A percentile compares a stretch with the other conserved stretches of the same genome.
Evolutionary conservation across 92 coral and sea anemone species (phyloP).

Genomic region (Desmophyllum pertusum): DNA sequence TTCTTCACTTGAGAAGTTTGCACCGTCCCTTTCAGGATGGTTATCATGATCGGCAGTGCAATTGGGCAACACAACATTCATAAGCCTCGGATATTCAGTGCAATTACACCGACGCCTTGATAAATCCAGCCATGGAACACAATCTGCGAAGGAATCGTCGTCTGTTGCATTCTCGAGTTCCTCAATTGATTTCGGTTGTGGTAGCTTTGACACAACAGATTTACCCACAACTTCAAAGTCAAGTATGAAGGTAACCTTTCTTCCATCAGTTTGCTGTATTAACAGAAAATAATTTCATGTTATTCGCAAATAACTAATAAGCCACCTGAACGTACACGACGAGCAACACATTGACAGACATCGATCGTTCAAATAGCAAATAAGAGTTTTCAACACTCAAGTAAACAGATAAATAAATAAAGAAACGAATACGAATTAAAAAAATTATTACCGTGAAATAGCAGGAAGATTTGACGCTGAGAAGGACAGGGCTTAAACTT

Average conservation of each 20-base stretch:
- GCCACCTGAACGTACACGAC: no score
- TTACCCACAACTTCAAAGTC: neutral
- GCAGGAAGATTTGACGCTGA: conserved; percentile 25
- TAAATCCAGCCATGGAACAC: no score
- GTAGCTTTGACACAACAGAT: neutral
- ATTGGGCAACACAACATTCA: no score
- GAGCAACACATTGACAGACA: neutral
- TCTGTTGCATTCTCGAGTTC: no score
- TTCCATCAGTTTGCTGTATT: neutral
- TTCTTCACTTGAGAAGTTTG: neutral
- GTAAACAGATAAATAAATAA: no score
- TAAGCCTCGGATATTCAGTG: neutral
- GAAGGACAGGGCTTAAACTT: conserved; percentile 12
- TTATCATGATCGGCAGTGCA: no score
- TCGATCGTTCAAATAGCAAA: neutral
- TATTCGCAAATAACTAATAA: no score
- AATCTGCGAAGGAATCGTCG: no score
- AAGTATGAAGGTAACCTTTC: no score
- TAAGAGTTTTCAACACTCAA: no score
- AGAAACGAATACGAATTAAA: neutral
- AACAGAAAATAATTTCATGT: no score
- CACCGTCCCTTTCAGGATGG: no score
- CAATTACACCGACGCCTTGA: neutral
- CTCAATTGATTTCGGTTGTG: neutral
- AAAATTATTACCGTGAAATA: conserved; percentile 26